Conservation (phyloP, 2,888 invertebrate genomes). For the Lobophora halterata region DNA sequence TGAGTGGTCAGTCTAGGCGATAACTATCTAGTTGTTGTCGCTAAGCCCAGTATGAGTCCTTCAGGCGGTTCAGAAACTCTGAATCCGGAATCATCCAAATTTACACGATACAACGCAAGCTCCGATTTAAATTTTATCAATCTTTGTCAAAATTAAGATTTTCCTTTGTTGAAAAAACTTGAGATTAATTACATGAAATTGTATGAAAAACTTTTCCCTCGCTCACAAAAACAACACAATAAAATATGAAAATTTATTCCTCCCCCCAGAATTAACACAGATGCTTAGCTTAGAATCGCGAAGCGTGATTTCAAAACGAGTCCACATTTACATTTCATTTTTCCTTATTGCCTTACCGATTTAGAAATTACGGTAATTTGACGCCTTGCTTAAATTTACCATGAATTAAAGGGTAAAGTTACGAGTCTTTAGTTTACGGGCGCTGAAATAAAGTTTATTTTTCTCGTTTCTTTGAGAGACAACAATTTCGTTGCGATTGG, state of each 20-base stretch:
- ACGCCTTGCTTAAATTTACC: slow-evolving; percentile 17
- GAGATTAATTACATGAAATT: neutral
- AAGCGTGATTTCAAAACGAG: slow-evolving; percentile 29
- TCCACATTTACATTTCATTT: slow-evolving; percentile 31
- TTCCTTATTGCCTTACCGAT: slow-evolving; percentile 28
- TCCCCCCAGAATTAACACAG: slow-evolving; percentile 23
- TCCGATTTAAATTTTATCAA: too few relatives aligned
- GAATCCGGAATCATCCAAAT: too few relatives aligned
- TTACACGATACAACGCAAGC: too few relatives aligned
- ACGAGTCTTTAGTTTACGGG: slow-evolving; percentile 5
- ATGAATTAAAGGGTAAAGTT: slow-evolving; percentile 21
- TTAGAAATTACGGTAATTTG: slow-evolving; percentile 26
- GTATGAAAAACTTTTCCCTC: slow-evolving; percentile 1
- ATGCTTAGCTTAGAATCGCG: slow-evolving; percentile 22
- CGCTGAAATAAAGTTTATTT: slow-evolving; percentile 7
- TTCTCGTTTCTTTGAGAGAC: neutral
- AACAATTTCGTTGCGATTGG: neutral
- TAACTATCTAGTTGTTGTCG: too few relatives aligned
- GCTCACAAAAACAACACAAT: slow-evolving; percentile 12
- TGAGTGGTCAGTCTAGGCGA: too few relatives aligned
- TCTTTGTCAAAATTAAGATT: too few relatives aligned
- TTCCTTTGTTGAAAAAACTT: too few relatives aligned
- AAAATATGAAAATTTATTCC: slow-evolving; percentile 29
- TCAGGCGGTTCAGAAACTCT: too few relatives aligned
- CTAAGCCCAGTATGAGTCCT: too few relatives aligned